Evolutionary conservation across 2,888 invertebrate genomes (phyloP), one percentile per base, ranked within the genome.

Genomic region (Tortricodes alternella): DNA sequence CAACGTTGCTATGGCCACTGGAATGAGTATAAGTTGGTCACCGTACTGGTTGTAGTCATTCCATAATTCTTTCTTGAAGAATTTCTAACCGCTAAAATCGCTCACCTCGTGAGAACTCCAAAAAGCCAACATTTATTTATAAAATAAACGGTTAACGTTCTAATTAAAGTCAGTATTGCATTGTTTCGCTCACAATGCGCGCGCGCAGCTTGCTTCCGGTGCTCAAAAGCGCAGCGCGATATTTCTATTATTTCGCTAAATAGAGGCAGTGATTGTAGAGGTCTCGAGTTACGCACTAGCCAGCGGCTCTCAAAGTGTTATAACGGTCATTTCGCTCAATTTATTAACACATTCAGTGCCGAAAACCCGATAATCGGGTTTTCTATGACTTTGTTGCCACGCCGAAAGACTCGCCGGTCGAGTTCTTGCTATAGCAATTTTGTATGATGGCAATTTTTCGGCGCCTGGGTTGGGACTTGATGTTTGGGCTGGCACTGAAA

Each of bases 211-310:
- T 70, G 70, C 51, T 41, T 51, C 51, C 51, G 51, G 51, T 41
- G 38, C 46, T 86, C 82, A 89, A 89, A 85, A 88, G 86, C 87
- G 82, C 88, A 89, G 87, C 67, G 84, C 85, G 80, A 82, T 76
- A 76, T 39, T 39, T 23, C 11, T 34, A 48, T 53, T 53, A 53
- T 53, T 53, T 48, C 23, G 29, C 46, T 46, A 53, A 53, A 53
- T 53, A 53, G 46, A 37, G 53, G 34, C 53, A 9, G 44, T 53
- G 29, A 80, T 80, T 78, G 77, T 67, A 64, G 56, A 62, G 60
- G 60, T 73, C 71, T 87, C 86, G 63, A 62, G 78, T 86, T 86
- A 81, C 86, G 27, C 29, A n/a, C n/a, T n/a, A 11, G 23, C 16
- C 5, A 3, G 41, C 23, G 41, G 53, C 5, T 24, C 48, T 39